phyloP scores from a whole-genome alignment of 2,888 invertebrate genomes.

The Watsonalla cultraria region DNA sequence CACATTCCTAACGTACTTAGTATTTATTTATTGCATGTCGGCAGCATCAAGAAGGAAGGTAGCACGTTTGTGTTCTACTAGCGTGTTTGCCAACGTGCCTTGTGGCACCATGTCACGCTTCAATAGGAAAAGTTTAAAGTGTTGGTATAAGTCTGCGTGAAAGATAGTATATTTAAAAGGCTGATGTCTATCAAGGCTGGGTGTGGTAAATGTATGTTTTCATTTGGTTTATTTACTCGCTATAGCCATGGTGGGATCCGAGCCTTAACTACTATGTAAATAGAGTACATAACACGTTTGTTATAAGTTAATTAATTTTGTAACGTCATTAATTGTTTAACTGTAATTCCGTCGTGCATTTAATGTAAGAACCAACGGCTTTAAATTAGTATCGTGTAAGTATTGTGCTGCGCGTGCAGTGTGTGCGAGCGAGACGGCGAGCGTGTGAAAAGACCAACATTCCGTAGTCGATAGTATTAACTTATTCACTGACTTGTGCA shows the following conservation, averaged over 20 bases:
- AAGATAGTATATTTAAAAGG: no score
- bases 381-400: conserved; percentile 30
- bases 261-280: background rate
- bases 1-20: no score
- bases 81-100: no score
- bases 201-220: no score
- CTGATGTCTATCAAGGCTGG: no score
- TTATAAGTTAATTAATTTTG: conserved; percentile 1
- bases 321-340: conserved; percentile 6
- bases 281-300: background rate
- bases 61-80: no score
- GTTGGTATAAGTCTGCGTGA: no score
- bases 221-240: no score
- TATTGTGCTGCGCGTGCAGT: background rate
- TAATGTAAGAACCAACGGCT: conserved; percentile 48
- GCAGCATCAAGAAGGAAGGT: no score
- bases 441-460: conserved; percentile 28
- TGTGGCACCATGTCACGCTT: no score
- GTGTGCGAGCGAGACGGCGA: background rate
- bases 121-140: no score
- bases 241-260: background rate
- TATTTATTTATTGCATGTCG: no score
- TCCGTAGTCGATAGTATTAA: conserved; percentile 51
- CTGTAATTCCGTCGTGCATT: conserved; percentile 26
- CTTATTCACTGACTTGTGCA: conserved; percentile 48